Conservation (phyloP, 1,140 invertebrate genomes). For the Oreohelix idahoensis region DNA sequence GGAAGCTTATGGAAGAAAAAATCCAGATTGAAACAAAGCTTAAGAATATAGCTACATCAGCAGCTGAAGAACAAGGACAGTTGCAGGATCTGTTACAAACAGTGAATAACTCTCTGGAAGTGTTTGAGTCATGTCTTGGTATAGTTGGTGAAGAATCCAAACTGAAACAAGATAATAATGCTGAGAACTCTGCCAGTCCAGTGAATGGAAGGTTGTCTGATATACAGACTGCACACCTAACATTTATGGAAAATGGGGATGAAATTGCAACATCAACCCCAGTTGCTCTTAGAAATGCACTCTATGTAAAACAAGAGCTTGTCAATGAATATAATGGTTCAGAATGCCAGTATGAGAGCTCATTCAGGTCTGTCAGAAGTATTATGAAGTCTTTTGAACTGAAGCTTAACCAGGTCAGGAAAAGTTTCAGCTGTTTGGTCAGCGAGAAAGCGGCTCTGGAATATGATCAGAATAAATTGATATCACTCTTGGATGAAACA, state of each 20-base stretch:
- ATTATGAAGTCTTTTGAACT: not conserved
- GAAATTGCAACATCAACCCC: slow-evolving; percentile 14
- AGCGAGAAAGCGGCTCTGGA: slow-evolving; percentile 50
- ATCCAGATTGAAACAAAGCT: not conserved
- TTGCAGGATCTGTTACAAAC: not conserved
- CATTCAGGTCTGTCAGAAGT: not conserved
- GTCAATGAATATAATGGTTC: too few relatives aligned
- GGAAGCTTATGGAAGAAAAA: not conserved
- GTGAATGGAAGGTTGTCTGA: not conserved
- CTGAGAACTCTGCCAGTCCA: too few relatives aligned
- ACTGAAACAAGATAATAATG: not conserved
- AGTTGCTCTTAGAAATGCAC: not conserved
- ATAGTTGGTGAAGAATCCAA: not conserved
- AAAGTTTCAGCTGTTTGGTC: not conserved
- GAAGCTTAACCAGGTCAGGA: slow-evolving; percentile 1
- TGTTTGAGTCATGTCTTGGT: slow-evolving; percentile 18
- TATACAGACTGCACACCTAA: not conserved
- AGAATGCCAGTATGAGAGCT: not conserved
- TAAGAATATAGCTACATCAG: not conserved
- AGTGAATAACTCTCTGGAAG: not conserved
- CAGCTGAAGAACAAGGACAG: not conserved
- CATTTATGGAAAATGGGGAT: not conserved
- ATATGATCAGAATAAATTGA: slow-evolving; percentile 50
- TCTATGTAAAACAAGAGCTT: not conserved
- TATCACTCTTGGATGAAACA: slow-evolving; percentile 45